Evolutionary conservation across 2,113 vertebrate genomes (phyloP).

Genomic region (Rhinopithecus roxellana): DNA sequence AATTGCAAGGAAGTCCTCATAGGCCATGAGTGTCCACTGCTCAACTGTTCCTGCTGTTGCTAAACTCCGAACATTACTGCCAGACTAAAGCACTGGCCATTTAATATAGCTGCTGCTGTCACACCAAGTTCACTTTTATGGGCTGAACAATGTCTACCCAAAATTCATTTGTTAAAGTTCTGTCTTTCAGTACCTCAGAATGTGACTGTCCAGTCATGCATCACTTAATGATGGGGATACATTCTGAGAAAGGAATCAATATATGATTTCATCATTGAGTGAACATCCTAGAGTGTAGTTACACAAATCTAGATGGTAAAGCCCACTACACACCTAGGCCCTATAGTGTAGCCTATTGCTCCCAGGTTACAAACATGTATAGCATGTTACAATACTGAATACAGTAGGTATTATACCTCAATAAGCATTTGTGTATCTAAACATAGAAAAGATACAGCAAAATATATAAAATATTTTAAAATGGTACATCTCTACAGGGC

Average conservation of each 20-base stretch:
- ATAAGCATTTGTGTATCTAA: not conserved
- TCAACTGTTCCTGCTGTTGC: not conserved
- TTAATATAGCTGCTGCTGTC: not conserved
- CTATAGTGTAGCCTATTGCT: not conserved
- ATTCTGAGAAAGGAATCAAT: not conserved
- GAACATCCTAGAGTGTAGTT: no score
- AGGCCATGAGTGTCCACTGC: not conserved
- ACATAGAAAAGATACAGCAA: not conserved
- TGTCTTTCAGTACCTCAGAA: not conserved
- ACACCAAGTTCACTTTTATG: not conserved
- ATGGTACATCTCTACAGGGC: not conserved
- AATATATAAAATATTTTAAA: not conserved
- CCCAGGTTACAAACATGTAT: not conserved
- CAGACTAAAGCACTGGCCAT: not conserved
- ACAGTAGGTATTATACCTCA: not conserved
- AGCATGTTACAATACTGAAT: not conserved
- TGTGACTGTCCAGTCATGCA: not conserved
- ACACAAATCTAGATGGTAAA: not conserved
- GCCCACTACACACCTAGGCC: not conserved
- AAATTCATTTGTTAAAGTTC: not conserved
- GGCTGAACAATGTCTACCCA: not conserved
- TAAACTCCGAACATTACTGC: not conserved
- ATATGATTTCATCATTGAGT: no score
- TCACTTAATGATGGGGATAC: not conserved
- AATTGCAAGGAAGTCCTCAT: not conserved